These are phyloP conservation scores for Aphelocoma californica DNA, from an alignment of 2,797 vertebrate genomes.

Conservation along the genomic window DNA sequence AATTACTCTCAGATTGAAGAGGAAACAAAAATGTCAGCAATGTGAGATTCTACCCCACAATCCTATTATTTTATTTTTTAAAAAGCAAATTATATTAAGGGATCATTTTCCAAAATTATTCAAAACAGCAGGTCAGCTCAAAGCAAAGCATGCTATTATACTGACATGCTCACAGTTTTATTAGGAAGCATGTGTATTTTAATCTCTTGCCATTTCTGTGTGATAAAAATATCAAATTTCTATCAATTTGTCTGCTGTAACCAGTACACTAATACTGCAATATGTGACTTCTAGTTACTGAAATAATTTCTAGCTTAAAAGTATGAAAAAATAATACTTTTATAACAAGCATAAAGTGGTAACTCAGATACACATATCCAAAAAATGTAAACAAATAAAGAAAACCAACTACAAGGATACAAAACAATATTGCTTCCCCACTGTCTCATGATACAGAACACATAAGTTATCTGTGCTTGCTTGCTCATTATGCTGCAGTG, in stretches of 20 bases:
- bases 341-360: neutral
- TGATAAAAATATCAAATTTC: neutral
- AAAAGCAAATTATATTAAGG: neutral
- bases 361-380: neutral
- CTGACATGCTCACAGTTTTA: neutral
- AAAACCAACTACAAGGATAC: neutral
- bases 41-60: neutral
- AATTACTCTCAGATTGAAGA: neutral
- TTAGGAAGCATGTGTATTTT: neutral
- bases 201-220: neutral
- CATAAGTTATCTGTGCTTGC: neutral
- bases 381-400: neutral
- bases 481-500: neutral
- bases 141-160: neutral
- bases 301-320: neutral
- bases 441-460: neutral
- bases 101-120: neutral
- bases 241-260: neutral
- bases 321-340: neutral
- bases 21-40: neutral
- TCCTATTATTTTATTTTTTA: neutral
- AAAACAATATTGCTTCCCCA: neutral
- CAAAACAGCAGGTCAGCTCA: neutral
- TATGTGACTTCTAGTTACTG: neutral
- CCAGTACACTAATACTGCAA: neutral